Conservation (phyloP, 64 coral and sea anemone species). For the Cladopsammia gracilis region DNA sequence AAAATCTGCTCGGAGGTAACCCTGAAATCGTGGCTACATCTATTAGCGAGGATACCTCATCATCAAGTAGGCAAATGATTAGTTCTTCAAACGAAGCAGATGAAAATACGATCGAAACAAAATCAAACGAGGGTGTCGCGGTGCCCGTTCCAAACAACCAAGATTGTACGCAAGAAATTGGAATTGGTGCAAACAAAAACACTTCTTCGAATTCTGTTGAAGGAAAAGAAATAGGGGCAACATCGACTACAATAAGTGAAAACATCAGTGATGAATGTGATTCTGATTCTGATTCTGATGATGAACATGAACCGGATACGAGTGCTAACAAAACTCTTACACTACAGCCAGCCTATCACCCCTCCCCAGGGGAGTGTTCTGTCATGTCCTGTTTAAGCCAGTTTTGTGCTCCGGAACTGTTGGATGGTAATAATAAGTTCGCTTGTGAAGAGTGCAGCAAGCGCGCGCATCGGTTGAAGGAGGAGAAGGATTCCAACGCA, state of each 20-base stretch:
- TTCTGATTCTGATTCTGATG: conserved; percentile 25
- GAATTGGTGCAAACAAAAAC: not conserved
- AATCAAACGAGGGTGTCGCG: not conserved
- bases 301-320: conserved; percentile 1
- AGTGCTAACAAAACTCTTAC: not conserved
- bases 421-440: conserved; percentile 83
- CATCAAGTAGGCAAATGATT: not conserved
- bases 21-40: not conserved
- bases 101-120: not conserved
- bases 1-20: not conserved
- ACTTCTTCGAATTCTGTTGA: not conserved
- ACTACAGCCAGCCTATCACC: conserved; percentile 19
- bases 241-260: not conserved
- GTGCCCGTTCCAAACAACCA: not conserved
- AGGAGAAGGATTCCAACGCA: not conserved
- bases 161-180: too few relatives aligned
- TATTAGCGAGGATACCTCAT: not conserved
- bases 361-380: conserved; percentile 67
- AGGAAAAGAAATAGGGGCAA: not conserved
- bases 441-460: conserved; percentile 75
- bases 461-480: not conserved
- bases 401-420: conserved; percentile 69
- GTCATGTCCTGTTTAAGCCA: conserved; percentile 69
- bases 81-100: not conserved
- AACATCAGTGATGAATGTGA: conserved; percentile 6